Base-by-base conservation (phyloP, 2,113 vertebrate species). In the Hystrix cristata region DNA sequence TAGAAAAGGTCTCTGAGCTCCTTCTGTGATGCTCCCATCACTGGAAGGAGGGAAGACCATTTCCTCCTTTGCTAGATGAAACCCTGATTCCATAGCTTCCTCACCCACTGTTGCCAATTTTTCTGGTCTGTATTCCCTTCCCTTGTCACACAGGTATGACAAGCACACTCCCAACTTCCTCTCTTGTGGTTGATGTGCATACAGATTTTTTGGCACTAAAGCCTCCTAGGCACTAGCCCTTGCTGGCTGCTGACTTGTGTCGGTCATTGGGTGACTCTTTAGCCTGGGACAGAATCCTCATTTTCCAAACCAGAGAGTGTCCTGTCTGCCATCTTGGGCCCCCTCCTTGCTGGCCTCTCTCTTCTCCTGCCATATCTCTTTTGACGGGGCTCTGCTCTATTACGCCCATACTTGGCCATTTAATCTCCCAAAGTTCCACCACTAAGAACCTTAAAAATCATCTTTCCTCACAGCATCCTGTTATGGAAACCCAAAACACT, bases 401-500 rank as follows among this genome's bases (percentile, higher is more conserved):
- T 43, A 82, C 64, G 7, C 59, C 53, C 18, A 71, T 23, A 21
- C 19, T 38, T 82, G n/a, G 19, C 14, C 25, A 38, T 81, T 82
- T 76, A 72, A 7, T 83, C 48, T 90, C 57, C 53, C 57, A 43
- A 92, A 78, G 15, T 67, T n/a, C 18, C 25, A 64, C 53, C 85
- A 84, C 12, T 74, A 74, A 88, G 25, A 87, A 57, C 83, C 55
- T 51, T 81, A 25, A 82, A 91, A 96, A 51, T 55, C 1, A 4
- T 95, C 67, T 88, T 79, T 89, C 59, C 10, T 88, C 78, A 43
- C 43, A 69, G 21, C 53, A 81, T 90, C 7, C 31, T 80, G 12
- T 83, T 94, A 67, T 31, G 21, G 38, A 92, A 91, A 91, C 1
- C 7, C 59, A 62, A 92, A 91, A 76, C 19, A 60, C 29, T 95